These are phyloP conservation scores for Stylophora pistillata DNA, from an alignment of 64 coral and sea anemone genomes.

Conservation along the genomic window DNA sequence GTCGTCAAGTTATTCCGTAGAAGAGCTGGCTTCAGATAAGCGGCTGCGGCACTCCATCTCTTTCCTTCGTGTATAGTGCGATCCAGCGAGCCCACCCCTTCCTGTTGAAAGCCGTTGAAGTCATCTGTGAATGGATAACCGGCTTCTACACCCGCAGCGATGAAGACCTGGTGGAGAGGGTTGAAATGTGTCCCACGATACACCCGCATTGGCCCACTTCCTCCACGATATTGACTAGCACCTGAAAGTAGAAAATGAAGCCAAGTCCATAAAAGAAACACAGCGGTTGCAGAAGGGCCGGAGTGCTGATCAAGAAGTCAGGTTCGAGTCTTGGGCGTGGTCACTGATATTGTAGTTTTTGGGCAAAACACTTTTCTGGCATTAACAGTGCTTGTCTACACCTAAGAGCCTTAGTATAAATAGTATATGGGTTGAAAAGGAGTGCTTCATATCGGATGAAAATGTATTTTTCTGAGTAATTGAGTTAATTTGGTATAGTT, in stretches of 20 bases:
- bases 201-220: slow-evolving; percentile 41
- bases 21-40: not conserved
- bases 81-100: slow-evolving; percentile 1
- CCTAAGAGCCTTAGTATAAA: not conserved
- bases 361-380: too few species aligned
- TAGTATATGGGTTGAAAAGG: too few species aligned
- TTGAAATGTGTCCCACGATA: slow-evolving; percentile 5
- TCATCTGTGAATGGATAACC: slow-evolving; percentile 41
- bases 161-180: slow-evolving; percentile 27
- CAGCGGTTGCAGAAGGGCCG: too few species aligned
- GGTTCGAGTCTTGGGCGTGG: too few species aligned
- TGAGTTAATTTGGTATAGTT: too few species aligned
- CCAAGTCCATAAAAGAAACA: too few species aligned
- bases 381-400: too few species aligned
- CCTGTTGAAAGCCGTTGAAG: slow-evolving; percentile 40
- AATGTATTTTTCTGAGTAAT: too few species aligned
- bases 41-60: not conserved
- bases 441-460: too few species aligned
- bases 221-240: slow-evolving; percentile 38
- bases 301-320: too few species aligned
- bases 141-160: slow-evolving; percentile 11
- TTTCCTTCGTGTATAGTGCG: slow-evolving; percentile 16
- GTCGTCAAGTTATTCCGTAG: not conserved
- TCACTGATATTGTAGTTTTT: too few species aligned
- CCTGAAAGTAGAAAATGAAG: not conserved